Evolutionary conservation across 2,888 invertebrate genomes (phyloP), one percentile per base, ranked within the genome.

Genomic region (Formica aserva): DNA sequence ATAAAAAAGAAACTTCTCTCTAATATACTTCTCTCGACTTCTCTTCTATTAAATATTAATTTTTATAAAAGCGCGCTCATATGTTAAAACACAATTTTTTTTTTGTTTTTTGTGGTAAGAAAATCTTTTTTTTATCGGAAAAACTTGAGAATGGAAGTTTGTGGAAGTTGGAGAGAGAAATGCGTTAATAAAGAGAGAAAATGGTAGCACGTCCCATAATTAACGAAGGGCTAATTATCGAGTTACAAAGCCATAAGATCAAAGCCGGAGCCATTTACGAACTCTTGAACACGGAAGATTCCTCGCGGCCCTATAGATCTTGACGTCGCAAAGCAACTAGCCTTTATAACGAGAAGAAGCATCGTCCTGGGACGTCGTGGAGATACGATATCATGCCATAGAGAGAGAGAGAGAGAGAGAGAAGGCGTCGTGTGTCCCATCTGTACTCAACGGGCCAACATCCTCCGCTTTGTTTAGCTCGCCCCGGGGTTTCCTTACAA

Each of bases 371-470:
- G 63, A 72, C 38, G 41, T 48, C 32, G 71, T 57, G 63, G 57
- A 82, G 86, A 82, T 63, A 60, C 83, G 45, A 72, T 76, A 67
- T 77, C 85, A 55, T 52, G 32, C 66, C 57, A 13, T 32, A n/a
- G 26, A 57, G 55, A 22, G 22, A 15, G 32, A 29, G 2, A 67
- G 32, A 35, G 35, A n/a, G 26, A 55, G 35, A 18, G 66, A 62
- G 85, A 57, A 32, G 48, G 69, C 66, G 35, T 65, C 62, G 66
- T 52, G 77, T 78, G 86, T 82, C 77, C 63, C 67, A 85, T 72
- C 82, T 66, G 85, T 69, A 62, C 45, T 67, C 69, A 62, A 45
- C 76, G 63, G 76, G 52, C 69, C 45, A 60, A 76, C 57, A 65
- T 65, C 57, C 77, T 65, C 62, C 29, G 63, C 66, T 60, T 66